phyloP scores from a whole-genome alignment of 2,113 vertebrate species.

The Xiphorhynchus elegans region DNA sequence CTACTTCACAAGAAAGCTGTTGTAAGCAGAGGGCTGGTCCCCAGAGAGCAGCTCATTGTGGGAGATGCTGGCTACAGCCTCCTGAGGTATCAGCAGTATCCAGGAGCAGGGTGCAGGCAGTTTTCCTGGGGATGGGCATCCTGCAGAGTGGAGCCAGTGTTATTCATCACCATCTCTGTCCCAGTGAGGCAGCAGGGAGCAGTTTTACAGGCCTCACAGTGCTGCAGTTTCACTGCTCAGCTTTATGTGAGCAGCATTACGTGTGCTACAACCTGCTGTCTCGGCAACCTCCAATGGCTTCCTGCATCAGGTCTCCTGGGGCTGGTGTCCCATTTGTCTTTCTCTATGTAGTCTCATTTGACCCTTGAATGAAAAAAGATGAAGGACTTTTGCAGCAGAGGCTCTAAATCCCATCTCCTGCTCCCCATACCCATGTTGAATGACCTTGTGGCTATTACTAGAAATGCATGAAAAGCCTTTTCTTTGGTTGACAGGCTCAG shows the following conservation, averaged over 20 bases:
- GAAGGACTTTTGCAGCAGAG: conserved; percentile 4
- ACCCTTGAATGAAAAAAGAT: conserved; percentile 1
- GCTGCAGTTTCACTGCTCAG: neutral
- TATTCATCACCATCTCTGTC: neutral
- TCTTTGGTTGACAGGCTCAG: conserved; percentile 12
- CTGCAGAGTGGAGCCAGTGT: rapidly evolving
- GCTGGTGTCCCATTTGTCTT: conserved; percentile 2
- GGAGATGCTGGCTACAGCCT: neutral
- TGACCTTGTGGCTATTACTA: conserved; percentile 39
- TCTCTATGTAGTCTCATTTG: neutral
- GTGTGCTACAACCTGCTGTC: neutral
- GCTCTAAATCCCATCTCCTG: neutral
- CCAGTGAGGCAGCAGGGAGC: neutral
- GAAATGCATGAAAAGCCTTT: conserved; percentile 36
- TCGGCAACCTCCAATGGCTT: neutral
- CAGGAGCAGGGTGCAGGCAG: neutral
- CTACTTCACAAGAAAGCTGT: neutral
- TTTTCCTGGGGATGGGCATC: neutral
- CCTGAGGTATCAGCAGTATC: neutral
- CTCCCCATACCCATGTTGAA: neutral
- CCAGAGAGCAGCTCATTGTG: neutral
- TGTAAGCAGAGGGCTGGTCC: neutral
- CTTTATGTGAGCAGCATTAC: neutral
- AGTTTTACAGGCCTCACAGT: neutral
- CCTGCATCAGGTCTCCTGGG: conserved; percentile 1